phyloP scores from a whole-genome alignment of 2,797 vertebrate species.

The Myotis planiceps region DNA sequence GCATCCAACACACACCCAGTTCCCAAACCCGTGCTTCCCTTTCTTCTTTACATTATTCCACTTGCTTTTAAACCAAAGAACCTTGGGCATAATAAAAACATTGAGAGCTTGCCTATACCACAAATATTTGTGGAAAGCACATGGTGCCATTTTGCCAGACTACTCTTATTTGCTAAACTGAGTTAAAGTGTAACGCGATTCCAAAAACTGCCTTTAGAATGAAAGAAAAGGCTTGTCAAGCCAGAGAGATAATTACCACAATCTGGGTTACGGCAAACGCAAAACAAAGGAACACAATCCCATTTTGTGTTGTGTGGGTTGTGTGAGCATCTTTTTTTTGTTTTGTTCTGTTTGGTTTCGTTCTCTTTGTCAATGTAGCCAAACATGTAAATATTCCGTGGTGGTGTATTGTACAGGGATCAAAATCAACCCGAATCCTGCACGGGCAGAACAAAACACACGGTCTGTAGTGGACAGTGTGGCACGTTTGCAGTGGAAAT shows the following conservation, averaged over 20 bases:
- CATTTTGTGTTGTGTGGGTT: slow-evolving; percentile 48
- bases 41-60: slow-evolving; percentile 61
- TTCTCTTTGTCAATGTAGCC: slow-evolving; percentile 46
- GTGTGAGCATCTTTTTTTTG: background rate
- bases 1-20: slow-evolving; percentile 45
- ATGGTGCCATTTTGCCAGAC: slow-evolving; percentile 70
- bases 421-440: slow-evolving; percentile 2
- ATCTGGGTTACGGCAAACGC: slow-evolving; percentile 75
- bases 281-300: slow-evolving; percentile 61
- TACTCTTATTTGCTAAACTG: slow-evolving; percentile 77
- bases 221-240: slow-evolving; percentile 71
- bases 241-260: slow-evolving; percentile 74
- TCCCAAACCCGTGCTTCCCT: slow-evolving; percentile 24
- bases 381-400: slow-evolving; percentile 62
- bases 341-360: slow-evolving; percentile 45
- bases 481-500: background rate
- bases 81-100: slow-evolving; percentile 71
- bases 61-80: slow-evolving; percentile 72
- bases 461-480: slow-evolving; percentile 37
- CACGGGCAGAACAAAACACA: slow-evolving; percentile 43
- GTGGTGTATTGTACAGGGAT: background rate
- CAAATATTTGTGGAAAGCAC: slow-evolving; percentile 77
- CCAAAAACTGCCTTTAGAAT: slow-evolving; percentile 77
- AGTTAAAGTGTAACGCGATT: slow-evolving; percentile 74
- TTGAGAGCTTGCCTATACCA: slow-evolving; percentile 57